Evolutionary conservation across 2,888 invertebrate species (phyloP).

Genomic region (Tigriopus californicus): DNA sequence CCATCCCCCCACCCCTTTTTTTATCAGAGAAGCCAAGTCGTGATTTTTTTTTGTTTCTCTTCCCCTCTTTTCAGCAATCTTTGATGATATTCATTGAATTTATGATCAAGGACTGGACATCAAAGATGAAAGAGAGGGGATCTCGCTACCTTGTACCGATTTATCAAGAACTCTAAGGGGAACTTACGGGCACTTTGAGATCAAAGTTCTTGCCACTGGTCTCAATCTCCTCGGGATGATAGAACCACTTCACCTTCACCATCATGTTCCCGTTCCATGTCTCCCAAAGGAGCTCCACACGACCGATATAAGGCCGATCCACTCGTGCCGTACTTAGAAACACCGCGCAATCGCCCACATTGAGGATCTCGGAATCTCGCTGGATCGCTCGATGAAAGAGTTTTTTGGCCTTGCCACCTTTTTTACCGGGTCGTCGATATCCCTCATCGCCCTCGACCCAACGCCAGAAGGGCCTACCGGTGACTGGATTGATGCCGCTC

Average conservation of each 20-base stretch:
- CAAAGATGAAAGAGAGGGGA: no score
- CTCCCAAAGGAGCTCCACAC: slow-evolving; percentile 52
- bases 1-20: no score
- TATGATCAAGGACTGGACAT: no score
- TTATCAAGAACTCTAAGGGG: no score
- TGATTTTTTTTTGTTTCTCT: no score
- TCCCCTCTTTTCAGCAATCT: no score
- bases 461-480: background rate
- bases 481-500: background rate
- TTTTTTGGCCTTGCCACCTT: slow-evolving; percentile 53
- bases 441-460: slow-evolving; percentile 12
- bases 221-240: slow-evolving; percentile 83
- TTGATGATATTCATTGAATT: no score
- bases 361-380: slow-evolving; percentile 3
- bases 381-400: slow-evolving; percentile 66
- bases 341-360: slow-evolving; percentile 68
- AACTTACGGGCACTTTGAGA: slow-evolving; percentile 53
- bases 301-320: slow-evolving; percentile 66
- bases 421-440: slow-evolving; percentile 43
- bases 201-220: slow-evolving; percentile 36
- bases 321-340: slow-evolving; percentile 78
- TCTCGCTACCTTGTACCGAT: no score
- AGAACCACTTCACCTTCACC: slow-evolving; percentile 86
- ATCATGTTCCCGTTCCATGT: slow-evolving; percentile 67
- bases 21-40: no score